Base-by-base conservation (phyloP, 64 coral and sea anemone species). In the Montipora foliosa region DNA sequence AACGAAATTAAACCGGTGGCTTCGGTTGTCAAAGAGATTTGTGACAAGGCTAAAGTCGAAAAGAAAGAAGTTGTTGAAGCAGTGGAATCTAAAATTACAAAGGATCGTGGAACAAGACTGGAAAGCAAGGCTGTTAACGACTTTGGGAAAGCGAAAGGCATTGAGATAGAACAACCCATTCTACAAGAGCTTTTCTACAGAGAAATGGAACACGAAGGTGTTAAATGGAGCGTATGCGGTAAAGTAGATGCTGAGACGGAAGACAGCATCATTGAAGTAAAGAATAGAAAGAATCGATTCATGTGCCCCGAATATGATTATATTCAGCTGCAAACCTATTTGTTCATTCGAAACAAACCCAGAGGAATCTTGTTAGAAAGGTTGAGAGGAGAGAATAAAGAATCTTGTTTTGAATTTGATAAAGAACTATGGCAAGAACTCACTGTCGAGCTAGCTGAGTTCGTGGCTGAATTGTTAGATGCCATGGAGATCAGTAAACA, bases 271-370 rank as follows among this genome's bases (percentile, higher is more conserved):
- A 94, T 99, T 61, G 98, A 99, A 77, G 98, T 99, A 46, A 99
- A 99, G 78, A 99, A 99, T 53, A 79, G 98, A 22, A 99, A 61
- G 72, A 96, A 89, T 62, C 62, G 92, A 16, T 99, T 99, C 74
- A 99, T 99, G 98, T 90, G 89, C 13, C 98, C 98, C 0, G 78
- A 91, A 6, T 99, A 99, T 60, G 98, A 99, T 86, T 94, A 90
- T 10, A 91, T 99, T 75, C 98, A 99, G 78, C 86, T 99, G 1
- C 98, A 99, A 89, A 91, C 95, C 5, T 99, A 99, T 29, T 76
- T 99, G 64, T 99, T 89, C 73, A 72, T 99, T 2, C 92, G 92
- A 67, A 90, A 95, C 14, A 99, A 92, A 87, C 70, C 66, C 17
- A 82, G 90, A 77, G 98, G 98, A 10, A 69, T 99, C 21, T 88